Base-by-base conservation (phyloP, 2,113 vertebrate species). In the Myrmophylax atrothorax region DNA sequence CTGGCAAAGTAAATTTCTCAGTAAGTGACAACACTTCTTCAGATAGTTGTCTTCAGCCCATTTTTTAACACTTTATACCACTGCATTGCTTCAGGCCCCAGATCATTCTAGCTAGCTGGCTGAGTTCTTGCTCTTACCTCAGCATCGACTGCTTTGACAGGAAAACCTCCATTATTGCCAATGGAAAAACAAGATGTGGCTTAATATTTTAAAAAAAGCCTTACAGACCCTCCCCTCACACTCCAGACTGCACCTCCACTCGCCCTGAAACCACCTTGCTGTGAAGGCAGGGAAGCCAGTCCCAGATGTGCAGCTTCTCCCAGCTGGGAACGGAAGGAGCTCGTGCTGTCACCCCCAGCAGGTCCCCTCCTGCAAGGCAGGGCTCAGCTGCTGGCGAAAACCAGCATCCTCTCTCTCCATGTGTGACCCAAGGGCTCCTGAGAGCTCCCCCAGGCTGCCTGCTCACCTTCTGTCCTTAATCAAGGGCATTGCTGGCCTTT, bases 1-100 rank as follows among this genome's bases (percentile, higher is more conserved):
- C 79, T 95, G 56, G 96, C 85, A 96, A 72, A 90, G 44, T 76
- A 86, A 88, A 74, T 86, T 84, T 93, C 85, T 93, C 90, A 88
- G 88, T 77, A 96, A 96, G 78, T 90, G 92, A 96, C 92, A 95
- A 94, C 83, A 90, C 91, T 88, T 96, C 72, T 67, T 96, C 76
- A 86, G 28, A 90, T 33, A 72, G 79, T 83, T 95, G 75, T 94
- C 85, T 90, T 92, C 92, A 96, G 76, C 88, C 60, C 92, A 87
- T 94, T 96, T 96, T 95, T 95, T 87, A 95, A 92, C 88, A 50
- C 83, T 96, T 93, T 81, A 84, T 90, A 75, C 37, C 53, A 86
- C 88, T 95, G 73, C 58, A 60, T 62, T 93, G 90, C 85, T 92
- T 86, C 40, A 93, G 94, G 76, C 44, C 86, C 37, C 29, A 26